phyloP scores from a whole-genome alignment of 2,888 invertebrate genomes.

The Saturnia pavonia region DNA sequence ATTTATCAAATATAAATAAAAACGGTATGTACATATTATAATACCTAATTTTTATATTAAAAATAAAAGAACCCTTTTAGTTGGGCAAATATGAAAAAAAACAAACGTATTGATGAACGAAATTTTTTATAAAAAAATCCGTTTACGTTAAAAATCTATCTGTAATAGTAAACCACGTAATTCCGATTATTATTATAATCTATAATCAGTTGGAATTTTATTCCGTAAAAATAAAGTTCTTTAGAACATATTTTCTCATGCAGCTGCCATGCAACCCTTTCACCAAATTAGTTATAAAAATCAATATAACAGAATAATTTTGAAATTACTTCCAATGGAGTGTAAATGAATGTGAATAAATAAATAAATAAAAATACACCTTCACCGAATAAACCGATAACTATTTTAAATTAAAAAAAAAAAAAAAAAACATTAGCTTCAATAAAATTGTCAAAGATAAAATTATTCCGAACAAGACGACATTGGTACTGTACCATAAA shows the following conservation, averaged over 20 bases:
- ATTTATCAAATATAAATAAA: neutral
- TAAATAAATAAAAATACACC: constrained; percentile 1
- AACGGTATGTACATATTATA: neutral
- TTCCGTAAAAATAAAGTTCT: neutral
- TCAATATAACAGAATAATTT: neutral
- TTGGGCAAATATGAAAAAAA: neutral
- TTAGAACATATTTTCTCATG: neutral
- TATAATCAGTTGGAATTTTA: neutral
- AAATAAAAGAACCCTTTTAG: neutral
- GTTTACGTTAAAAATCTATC: neutral
- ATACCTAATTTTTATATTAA: neutral
- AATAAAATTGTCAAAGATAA: neutral
- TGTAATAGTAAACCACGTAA: too few species aligned
- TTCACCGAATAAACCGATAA: constrained; percentile 1
- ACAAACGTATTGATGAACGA: neutral
- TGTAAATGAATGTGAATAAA: constrained; percentile 7
- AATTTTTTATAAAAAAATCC: neutral
- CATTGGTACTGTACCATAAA: neutral
- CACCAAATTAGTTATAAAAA: neutral
- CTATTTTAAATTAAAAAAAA: neutral
- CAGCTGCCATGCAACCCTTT: neutral
- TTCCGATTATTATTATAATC: too few species aligned
- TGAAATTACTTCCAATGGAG: neutral
- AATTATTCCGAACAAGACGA: neutral
- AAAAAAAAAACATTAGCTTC: neutral